Evolutionary conservation across 2,113 vertebrate genomes (phyloP).

Genomic region (Mustelus asterias): DNA sequence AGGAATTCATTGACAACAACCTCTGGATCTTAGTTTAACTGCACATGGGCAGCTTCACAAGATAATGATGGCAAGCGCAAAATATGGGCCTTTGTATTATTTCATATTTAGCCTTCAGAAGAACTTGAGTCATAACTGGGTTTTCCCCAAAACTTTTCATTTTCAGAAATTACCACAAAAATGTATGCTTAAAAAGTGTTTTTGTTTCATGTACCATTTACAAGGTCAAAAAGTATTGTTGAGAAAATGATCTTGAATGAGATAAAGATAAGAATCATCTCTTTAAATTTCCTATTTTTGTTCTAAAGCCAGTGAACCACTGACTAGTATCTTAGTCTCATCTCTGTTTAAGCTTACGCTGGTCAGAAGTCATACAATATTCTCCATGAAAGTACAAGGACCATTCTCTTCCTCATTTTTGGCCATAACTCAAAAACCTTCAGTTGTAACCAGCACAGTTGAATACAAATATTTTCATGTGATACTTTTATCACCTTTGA

Average conservation of each 20-base stretch:
- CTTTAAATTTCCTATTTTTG: neutral
- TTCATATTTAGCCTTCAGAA: neutral
- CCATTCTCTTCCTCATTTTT: neutral
- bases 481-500: neutral
- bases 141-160: neutral
- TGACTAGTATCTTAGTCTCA: neutral
- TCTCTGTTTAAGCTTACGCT: neutral
- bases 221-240: neutral
- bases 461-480: neutral
- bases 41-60: too few relatives aligned
- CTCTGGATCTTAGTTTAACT: too few relatives aligned
- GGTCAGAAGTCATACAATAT: neutral
- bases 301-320: neutral
- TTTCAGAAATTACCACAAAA: neutral
- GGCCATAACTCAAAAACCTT: neutral
- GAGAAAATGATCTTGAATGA: neutral
- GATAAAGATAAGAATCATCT: neutral
- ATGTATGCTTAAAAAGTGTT: neutral
- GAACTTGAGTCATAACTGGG: neutral
- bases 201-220: neutral
- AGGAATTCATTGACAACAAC: too few relatives aligned
- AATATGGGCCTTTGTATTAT: too few relatives aligned
- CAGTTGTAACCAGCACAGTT: neutral
- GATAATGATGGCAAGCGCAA: too few relatives aligned
- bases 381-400: neutral